These are phyloP conservation scores for Stichopus horrens DNA, from an alignment of 53 echinoderm and acorn worm genomes.

Conservation along the genomic window DNA sequence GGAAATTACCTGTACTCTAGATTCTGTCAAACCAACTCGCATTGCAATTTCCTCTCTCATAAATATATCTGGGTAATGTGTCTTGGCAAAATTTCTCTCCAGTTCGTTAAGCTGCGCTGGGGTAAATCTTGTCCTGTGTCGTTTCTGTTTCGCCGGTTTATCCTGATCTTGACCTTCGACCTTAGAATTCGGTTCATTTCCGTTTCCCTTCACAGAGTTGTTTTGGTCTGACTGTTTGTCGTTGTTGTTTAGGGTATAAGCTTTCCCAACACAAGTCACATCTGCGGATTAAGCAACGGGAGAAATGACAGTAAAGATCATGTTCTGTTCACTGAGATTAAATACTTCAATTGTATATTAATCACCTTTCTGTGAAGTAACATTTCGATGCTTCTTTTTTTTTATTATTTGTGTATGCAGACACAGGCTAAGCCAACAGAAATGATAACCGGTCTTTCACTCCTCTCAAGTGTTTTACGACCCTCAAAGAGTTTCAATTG, in stretches of 20 bases:
- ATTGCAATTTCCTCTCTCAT: conserved; percentile 99
- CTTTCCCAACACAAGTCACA: conserved; percentile 32
- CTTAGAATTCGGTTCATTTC: conserved; percentile 50
- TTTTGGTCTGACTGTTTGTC: conserved; percentile 32
- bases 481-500: neutral
- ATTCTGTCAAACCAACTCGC: conserved; percentile 97
- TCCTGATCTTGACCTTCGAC: conserved; percentile 64
- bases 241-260: conserved; percentile 40
- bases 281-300: neutral
- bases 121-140: conserved; percentile 95
- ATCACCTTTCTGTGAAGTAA: neutral
- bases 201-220: conserved; percentile 46
- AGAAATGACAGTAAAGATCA: neutral
- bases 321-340: neutral
- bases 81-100: conserved; percentile 98
- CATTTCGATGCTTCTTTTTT: neutral
- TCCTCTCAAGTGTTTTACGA: neutral
- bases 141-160: conserved; percentile 86
- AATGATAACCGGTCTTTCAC: neutral
- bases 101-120: conserved; percentile 99
- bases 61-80: conserved; percentile 99
- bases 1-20: conserved; percentile 88
- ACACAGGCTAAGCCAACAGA: neutral
- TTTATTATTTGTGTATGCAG: neutral
- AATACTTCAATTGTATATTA: neutral